phyloP scores from a whole-genome alignment of 2,888 invertebrate genomes.

The Trissolcus japonicus region DNA sequence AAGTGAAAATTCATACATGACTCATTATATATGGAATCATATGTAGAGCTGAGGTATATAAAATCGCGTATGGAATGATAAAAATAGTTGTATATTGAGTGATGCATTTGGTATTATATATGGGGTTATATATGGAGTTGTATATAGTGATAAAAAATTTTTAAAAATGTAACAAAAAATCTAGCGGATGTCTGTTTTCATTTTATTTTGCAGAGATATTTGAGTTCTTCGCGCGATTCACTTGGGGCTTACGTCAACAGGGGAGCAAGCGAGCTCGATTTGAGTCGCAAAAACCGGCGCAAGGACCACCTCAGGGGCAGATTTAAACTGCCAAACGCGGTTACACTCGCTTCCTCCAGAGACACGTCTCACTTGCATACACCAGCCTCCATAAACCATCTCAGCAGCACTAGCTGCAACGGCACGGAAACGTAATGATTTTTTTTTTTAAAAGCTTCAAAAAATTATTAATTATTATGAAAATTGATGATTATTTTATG shows the following conservation, averaged over 20 bases:
- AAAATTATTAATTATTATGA: too few species aligned
- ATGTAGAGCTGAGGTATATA: constrained; percentile 31
- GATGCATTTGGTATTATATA: too few species aligned
- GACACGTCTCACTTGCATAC: constrained; percentile 84
- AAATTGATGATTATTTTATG: too few species aligned
- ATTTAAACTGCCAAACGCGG: constrained; percentile 81
- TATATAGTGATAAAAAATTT: too few species aligned
- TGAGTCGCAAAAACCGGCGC: constrained; percentile 83
- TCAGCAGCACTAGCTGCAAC: constrained; percentile 81
- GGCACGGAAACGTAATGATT: constrained; percentile 81
- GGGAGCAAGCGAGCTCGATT: constrained; percentile 85
- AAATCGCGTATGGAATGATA: too few species aligned
- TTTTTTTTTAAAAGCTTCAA: constrained; percentile 2
- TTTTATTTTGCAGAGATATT: constrained; percentile 80
- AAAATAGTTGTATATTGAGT: background rate
- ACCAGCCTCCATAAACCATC: constrained; percentile 80
- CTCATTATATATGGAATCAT: constrained; percentile 6
- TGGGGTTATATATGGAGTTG: too few species aligned
- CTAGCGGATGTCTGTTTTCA: constrained; percentile 67
- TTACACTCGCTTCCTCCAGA: constrained; percentile 83
- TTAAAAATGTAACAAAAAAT: too few species aligned
- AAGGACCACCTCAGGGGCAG: constrained; percentile 80
- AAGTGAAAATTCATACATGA: background rate
- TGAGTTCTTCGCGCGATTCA: constrained; percentile 85
- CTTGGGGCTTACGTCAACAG: constrained; percentile 83